Conservation (phyloP, 2,113 vertebrate species). For the Orycteropus afer region DNA sequence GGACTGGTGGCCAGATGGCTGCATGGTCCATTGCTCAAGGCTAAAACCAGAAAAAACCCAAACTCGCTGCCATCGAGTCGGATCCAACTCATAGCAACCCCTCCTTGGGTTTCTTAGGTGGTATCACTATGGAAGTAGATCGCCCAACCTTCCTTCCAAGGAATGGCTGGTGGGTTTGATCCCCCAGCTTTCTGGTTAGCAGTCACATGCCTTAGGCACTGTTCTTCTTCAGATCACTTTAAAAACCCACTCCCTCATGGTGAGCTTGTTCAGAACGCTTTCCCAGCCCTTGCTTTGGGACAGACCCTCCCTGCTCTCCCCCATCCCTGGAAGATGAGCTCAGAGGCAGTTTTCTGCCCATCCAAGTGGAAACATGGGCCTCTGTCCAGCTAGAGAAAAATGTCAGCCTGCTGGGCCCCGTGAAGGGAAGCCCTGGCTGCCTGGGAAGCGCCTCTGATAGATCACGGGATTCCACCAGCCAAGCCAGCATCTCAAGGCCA, state of each 20-base stretch:
- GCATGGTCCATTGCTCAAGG: not conserved
- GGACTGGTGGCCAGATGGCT: rapidly evolving
- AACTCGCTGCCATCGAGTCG: too few relatives aligned
- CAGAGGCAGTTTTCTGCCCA: not conserved
- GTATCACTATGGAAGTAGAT: too few relatives aligned
- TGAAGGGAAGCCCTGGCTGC: not conserved
- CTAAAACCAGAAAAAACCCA: too few relatives aligned
- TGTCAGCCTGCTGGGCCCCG: not conserved
- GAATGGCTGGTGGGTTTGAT: too few relatives aligned
- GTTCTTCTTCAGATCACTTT: not conserved
- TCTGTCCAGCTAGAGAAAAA: not conserved
- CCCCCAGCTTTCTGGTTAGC: too few relatives aligned
- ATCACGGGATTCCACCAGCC: not conserved
- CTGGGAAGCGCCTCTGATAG: not conserved
- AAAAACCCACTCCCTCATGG: not conserved
- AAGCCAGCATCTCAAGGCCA: not conserved
- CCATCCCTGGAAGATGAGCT: slow-evolving; percentile 6
- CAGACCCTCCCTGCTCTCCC: not conserved
- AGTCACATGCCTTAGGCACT: too few relatives aligned
- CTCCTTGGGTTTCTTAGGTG: too few relatives aligned
- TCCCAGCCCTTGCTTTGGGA: not conserved
- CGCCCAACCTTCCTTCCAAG: too few relatives aligned
- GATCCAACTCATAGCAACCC: too few relatives aligned
- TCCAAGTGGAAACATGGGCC: not conserved
- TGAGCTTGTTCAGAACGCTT: not conserved